These are phyloP conservation scores for Spea multiplicata DNA, from an alignment of 2,113 vertebrate genomes.

Conservation along the genomic window DNA sequence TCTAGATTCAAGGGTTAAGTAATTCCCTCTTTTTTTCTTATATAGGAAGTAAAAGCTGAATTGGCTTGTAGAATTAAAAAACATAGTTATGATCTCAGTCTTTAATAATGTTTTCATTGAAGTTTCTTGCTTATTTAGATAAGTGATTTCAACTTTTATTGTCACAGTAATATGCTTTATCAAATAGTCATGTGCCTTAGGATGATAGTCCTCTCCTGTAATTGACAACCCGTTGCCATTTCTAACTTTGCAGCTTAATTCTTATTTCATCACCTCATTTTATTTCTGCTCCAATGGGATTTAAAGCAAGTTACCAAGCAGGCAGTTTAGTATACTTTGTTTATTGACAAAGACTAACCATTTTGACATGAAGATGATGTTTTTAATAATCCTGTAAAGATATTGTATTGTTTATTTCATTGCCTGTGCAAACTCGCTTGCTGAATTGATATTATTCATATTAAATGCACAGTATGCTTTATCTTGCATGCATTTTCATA, in stretches of 20 bases:
- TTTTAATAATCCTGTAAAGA: too few relatives aligned
- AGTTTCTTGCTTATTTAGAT: not conserved
- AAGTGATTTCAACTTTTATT: slow-evolving; percentile 12
- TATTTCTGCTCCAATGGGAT: not conserved
- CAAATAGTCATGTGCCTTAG: not conserved
- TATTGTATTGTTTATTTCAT: too few relatives aligned
- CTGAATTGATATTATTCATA: too few relatives aligned
- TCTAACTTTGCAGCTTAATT: slow-evolving; percentile 5
- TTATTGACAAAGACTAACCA: not conserved
- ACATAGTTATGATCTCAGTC: too few relatives aligned
- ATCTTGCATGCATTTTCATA: not conserved
- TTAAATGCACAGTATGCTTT: too few relatives aligned
- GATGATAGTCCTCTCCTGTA: not conserved
- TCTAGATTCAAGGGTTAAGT: too few relatives aligned
- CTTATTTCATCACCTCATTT: not conserved
- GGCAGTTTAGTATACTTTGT: not conserved
- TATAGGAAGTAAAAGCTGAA: too few relatives aligned
- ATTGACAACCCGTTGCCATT: slow-evolving; percentile 10
- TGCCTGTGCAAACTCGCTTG: too few relatives aligned
- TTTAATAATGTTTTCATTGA: too few relatives aligned
- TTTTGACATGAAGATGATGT: not conserved
- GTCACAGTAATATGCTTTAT: slow-evolving; percentile 18
- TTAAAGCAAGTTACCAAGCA: not conserved
- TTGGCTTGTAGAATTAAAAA: too few relatives aligned
- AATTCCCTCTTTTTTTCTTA: too few relatives aligned